Conservation (phyloP, 2,113 vertebrate genomes). For the Thymallus thymallus region DNA sequence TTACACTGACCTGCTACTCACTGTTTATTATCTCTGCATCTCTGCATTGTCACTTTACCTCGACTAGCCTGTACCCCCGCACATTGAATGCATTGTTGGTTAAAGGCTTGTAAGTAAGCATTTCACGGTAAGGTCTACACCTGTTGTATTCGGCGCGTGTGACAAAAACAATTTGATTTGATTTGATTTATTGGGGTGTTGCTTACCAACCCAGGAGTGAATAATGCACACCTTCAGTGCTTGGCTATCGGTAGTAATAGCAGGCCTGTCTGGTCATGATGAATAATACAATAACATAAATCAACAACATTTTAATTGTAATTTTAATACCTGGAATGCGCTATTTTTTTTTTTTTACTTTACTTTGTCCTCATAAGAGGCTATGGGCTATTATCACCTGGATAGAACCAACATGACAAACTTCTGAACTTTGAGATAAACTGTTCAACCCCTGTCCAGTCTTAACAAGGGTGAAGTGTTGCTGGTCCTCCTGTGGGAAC, state of each 20-base stretch:
- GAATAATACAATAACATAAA: no score
- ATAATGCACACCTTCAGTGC: neutral
- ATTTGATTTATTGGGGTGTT: neutral
- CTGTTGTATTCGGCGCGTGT: no score
- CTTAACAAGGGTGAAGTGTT: conserved; percentile 2
- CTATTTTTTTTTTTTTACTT: neutral
- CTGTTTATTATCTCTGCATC: no score
- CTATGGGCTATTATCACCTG: neutral
- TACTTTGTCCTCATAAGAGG: neutral
- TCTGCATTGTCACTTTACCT: no score
- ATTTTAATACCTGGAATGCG: neutral
- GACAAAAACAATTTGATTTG: no score
- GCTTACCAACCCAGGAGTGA: neutral
- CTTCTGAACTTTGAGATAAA: conserved; percentile 9
- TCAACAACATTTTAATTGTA: neutral
- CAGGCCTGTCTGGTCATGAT: no score
- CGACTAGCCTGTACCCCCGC: no score
- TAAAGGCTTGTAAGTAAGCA: no score
- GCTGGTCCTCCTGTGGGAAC: conserved; percentile 36
- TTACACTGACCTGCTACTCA: no score
- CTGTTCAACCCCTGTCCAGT: conserved; percentile 22
- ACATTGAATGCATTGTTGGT: no score
- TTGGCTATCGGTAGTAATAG: no score
- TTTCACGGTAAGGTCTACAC: no score
- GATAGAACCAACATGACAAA: neutral